These are phyloP conservation scores for Rhinolophus ferrumequinum DNA, from an alignment of 2,113 vertebrate species.

Conservation along the genomic window DNA sequence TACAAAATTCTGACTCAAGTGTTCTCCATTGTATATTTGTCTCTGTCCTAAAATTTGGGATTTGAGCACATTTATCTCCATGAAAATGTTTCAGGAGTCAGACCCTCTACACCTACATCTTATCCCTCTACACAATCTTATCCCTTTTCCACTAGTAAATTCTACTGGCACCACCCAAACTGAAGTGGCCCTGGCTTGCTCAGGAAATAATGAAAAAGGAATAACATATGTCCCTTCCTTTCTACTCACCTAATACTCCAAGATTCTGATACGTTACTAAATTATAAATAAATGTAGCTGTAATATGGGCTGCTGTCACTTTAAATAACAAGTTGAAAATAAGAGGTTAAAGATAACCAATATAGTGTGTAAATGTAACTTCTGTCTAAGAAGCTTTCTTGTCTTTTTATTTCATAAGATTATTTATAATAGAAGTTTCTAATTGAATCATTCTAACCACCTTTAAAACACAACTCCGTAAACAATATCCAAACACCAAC, in stretches of 20 bases:
- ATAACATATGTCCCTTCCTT: background rate
- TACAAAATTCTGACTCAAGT: background rate
- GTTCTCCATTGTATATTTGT: background rate
- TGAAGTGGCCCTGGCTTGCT: background rate
- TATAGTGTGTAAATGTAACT: background rate
- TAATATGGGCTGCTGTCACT: background rate
- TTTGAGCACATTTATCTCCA: background rate
- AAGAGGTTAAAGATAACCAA: constrained; percentile 15
- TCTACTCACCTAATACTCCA: background rate
- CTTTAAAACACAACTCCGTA: background rate
- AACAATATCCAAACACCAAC: background rate
- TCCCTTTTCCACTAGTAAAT: background rate
- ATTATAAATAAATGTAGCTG: background rate
- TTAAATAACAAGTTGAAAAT: background rate
- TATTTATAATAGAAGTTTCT: background rate
- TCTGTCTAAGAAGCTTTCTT: background rate
- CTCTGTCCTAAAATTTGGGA: background rate
- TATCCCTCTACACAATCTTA: background rate
- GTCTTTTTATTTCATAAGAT: background rate
- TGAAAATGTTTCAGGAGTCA: background rate
- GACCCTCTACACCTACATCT: background rate
- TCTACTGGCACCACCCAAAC: background rate
- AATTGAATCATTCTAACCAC: background rate
- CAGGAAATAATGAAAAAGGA: background rate
- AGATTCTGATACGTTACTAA: background rate